A percentile compares a stretch with the other conserved stretches of the same genome.
Evolutionary conservation across 1,140 invertebrate species (phyloP).

Genomic region (Pseudomyrmex sp.): DNA sequence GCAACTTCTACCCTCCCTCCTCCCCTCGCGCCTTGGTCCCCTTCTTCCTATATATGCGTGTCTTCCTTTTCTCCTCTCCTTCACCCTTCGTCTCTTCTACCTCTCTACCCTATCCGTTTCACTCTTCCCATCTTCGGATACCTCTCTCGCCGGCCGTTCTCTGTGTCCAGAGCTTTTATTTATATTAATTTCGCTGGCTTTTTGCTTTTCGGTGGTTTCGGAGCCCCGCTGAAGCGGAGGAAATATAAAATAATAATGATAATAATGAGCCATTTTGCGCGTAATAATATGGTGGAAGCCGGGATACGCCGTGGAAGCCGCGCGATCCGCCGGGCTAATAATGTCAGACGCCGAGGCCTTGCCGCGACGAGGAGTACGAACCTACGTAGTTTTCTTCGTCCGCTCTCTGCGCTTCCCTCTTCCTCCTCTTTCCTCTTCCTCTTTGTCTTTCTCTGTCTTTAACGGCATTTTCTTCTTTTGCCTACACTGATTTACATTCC

Average conservation of each 20-base stretch:
- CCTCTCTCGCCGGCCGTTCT: conserved; percentile 43
- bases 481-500: not conserved
- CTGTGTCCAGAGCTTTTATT: conserved; percentile 79
- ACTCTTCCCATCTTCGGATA: conserved; percentile 60
- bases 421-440: not conserved
- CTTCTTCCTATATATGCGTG: conserved; percentile 52
- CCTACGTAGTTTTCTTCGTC: conserved; percentile 72
- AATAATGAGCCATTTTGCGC: conserved; percentile 84
- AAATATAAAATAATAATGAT: conserved; percentile 84
- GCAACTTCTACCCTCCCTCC: conserved; percentile 42
- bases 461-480: not conserved
- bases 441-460: conserved; percentile 20
- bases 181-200: conserved; percentile 82
- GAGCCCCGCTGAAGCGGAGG: conserved; percentile 71
- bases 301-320: conserved; percentile 75
- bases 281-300: conserved; percentile 83
- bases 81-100: conserved; percentile 8
- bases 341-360: conserved; percentile 75
- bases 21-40: conserved; percentile 36
- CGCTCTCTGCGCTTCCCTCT: conserved; percentile 32
- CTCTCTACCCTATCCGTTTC: conserved; percentile 12
- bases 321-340: conserved; percentile 81
- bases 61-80: conserved; percentile 46
- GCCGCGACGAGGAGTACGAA: conserved; percentile 70
- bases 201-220: conserved; percentile 80